Percentiles rank a stretch among this genome's conserved stretches.
These are phyloP conservation scores for Corythornis leucogaster DNA, from an alignment of 2,797 vertebrate species.

Conservation along the genomic window DNA sequence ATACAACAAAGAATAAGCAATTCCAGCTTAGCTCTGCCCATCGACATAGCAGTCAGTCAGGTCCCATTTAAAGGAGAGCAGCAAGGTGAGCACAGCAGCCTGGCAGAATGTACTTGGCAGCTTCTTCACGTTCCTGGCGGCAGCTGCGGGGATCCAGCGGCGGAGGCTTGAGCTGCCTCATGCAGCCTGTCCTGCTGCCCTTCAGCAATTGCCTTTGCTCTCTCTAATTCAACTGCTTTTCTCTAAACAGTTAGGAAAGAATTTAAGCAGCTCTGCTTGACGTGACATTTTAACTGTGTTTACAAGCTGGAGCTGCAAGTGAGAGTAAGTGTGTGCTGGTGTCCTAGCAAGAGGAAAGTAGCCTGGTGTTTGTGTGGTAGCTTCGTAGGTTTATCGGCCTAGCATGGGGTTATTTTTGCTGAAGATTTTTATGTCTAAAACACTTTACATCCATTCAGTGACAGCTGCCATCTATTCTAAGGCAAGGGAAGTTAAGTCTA, in stretches of 20 bases:
- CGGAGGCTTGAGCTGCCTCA: not conserved
- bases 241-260: not conserved
- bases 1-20: not conserved
- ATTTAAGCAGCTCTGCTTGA: not conserved
- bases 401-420: accelerated
- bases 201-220: not conserved
- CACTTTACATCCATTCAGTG: not conserved
- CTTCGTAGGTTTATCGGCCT: not conserved
- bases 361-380: not conserved
- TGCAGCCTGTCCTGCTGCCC: not conserved
- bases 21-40: not conserved
- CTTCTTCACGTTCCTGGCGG: not conserved
- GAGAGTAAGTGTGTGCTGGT: not conserved
- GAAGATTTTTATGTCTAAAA: not conserved
- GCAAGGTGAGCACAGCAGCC: not conserved
- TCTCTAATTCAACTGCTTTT: not conserved
- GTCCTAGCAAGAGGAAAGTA: not conserved
- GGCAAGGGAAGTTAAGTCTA: not conserved
- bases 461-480: not conserved
- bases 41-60: not conserved
- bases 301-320: not conserved
- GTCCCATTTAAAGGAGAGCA: not conserved
- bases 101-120: not conserved
- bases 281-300: not conserved
- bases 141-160: not conserved